Percentiles rank a stretch among this genome's conserved stretches.
Evolutionary conservation across 1,140 invertebrate genomes (phyloP).

Genomic region (Cryptotermes secundus): DNA sequence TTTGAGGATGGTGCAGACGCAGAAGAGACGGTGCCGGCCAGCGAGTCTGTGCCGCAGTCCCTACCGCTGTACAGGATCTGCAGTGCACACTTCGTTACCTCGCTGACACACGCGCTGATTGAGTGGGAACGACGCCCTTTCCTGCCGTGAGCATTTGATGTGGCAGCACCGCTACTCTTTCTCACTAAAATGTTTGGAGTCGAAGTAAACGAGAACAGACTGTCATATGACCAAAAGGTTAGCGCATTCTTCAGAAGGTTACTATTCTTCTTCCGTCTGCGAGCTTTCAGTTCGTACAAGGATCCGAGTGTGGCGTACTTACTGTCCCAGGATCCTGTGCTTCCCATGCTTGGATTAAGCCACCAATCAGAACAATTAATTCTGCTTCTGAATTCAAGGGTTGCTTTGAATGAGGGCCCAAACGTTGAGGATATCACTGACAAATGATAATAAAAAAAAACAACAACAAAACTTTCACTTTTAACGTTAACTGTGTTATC

Average conservation of each 20-base stretch:
- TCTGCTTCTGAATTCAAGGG: too few relatives aligned
- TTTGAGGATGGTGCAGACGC: too few relatives aligned
- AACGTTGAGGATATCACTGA: too few relatives aligned
- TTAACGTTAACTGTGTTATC: too few relatives aligned
- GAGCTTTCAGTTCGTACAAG: slow-evolving; percentile 39
- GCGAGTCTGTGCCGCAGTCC: neutral
- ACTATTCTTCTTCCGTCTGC: slow-evolving; percentile 23
- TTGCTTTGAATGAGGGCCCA: too few relatives aligned
- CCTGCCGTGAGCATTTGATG: neutral
- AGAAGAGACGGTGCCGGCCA: neutral
- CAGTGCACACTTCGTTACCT: slow-evolving; percentile 38
- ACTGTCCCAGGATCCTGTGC: neutral
- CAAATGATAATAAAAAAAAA: too few relatives aligned
- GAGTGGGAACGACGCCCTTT: slow-evolving; percentile 30
- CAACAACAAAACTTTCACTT: too few relatives aligned
- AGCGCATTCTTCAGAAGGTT: slow-evolving; percentile 23
- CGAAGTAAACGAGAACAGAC: slow-evolving; percentile 35
- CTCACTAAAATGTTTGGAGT: neutral
- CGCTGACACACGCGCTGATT: slow-evolving; percentile 36
- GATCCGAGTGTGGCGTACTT: slow-evolving; percentile 38
- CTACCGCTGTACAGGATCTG: slow-evolving; percentile 34
- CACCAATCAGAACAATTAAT: too few relatives aligned
- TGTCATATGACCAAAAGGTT: slow-evolving; percentile 29
- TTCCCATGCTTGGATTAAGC: neutral
- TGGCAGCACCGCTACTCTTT: neutral